Base-by-base conservation (phyloP, 2,797 vertebrate genomes). In the Syngnathus acus region DNA sequence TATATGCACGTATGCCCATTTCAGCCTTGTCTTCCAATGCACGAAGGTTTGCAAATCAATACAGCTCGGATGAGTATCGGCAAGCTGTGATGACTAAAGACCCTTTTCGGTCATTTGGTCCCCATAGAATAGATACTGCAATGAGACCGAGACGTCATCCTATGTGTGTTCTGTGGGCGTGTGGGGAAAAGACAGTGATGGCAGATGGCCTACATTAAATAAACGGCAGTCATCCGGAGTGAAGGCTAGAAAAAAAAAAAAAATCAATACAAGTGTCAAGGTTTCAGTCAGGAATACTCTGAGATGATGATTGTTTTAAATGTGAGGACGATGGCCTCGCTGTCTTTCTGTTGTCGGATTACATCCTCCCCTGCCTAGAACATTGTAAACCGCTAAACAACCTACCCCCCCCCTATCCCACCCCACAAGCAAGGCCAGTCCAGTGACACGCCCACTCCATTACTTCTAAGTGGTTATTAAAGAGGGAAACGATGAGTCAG, bases 71-170 rank as follows among this genome's bases (percentile, higher is more conserved):
- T 66, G 76, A 68, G 17, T 82, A 88, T 86, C 82, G 87, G 72
- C 79, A 76, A 66, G 58, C 57, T 71, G 64, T 84, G 78, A 88
- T 85, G 78, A 79, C 73, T 78, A 73, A 82, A 81, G 65, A 62
- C 78, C 45, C 74, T 72, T 58, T 75, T 70, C 63, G 2, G 65
- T 75, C 69, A 61, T 74, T 60, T 9, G 16, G 6, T 78, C 62
- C 9, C 53, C 38, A 66, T 68, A 65, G 66, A 71, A 61, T 4
- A 65, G 74, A 77, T 64, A 67, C 45, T 14, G 65, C 1, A 0
- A 14, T 11, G 69, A 66, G 47, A 47, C 10, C 55, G 65, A 26
- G 9, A 67, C 32, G 59, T 42, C 59, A 61, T 42, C 39, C 39
- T 32, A 8, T 65, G 21, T 65, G 66, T 55, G 32, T 60, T 64